Conservation (phyloP, 1,140 invertebrate genomes). For the Wasmannia auropunctata region DNA sequence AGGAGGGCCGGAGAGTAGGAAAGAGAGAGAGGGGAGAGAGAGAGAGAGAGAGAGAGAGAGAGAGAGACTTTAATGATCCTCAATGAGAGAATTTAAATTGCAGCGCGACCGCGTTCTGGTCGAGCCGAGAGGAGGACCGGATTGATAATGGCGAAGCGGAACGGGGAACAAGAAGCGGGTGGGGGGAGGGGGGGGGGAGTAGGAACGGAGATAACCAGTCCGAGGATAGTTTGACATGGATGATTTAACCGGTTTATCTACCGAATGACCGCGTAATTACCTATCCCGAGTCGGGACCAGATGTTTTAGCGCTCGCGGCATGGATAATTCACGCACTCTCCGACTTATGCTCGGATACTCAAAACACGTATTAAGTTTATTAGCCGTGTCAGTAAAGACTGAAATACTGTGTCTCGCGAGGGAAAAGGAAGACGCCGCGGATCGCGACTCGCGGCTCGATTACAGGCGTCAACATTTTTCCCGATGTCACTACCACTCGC, state of each 20-base stretch:
- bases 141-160: slow-evolving; percentile 27
- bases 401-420: not conserved
- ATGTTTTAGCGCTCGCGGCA: slow-evolving; percentile 31
- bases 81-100: slow-evolving; percentile 45
- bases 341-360: not conserved
- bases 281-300: not conserved
- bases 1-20: not conserved
- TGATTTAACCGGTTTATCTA: slow-evolving; percentile 48
- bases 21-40: not conserved
- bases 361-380: slow-evolving; percentile 17
- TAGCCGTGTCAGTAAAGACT: not conserved
- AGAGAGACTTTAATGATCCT: slow-evolving; percentile 15
- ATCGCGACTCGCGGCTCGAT: slow-evolving; percentile 15
- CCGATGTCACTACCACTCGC: not conserved
- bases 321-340: not conserved
- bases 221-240: slow-evolving; percentile 40
- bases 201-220: slow-evolving; percentile 27
- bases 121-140: slow-evolving; percentile 24
- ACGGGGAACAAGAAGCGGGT: not conserved
- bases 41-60: not conserved
- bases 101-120: slow-evolving; percentile 25
- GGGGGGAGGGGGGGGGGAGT: too few species aligned
- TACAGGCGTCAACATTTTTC: slow-evolving; percentile 14
- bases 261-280: slow-evolving; percentile 34
- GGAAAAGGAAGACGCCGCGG: not conserved